These are phyloP conservation scores for Sesamia nonagrioides DNA, from an alignment of 1,140 invertebrate genomes.

Conservation along the genomic window DNA sequence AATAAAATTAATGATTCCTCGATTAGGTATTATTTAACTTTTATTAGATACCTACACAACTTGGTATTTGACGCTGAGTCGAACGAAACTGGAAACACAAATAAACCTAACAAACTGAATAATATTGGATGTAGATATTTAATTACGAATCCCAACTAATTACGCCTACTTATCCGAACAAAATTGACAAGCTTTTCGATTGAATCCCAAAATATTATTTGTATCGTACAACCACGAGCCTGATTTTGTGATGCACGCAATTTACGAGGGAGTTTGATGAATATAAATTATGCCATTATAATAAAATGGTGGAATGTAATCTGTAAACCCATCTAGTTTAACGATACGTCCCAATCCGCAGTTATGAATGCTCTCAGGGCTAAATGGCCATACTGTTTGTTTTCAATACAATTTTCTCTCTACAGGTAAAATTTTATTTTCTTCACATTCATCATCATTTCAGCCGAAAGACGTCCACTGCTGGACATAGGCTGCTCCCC, in stretches of 20 bases:
- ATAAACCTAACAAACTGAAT: neutral
- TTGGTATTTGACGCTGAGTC: neutral
- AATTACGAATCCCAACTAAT: constrained; percentile 30
- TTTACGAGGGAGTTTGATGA: constrained; percentile 58
- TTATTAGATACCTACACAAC: too few relatives aligned
- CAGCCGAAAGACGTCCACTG: too few relatives aligned
- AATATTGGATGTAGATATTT: constrained; percentile 15
- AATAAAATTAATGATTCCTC: too few relatives aligned
- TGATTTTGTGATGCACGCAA: constrained; percentile 20
- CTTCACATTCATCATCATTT: too few relatives aligned
- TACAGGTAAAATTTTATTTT: too few relatives aligned
- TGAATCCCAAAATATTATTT: constrained; percentile 40
- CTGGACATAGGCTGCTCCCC: too few relatives aligned
- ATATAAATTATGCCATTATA: constrained; percentile 61
- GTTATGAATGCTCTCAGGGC: constrained; percentile 26
- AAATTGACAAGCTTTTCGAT: constrained; percentile 31
- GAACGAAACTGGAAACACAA: neutral
- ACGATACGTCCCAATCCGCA: constrained; percentile 34
- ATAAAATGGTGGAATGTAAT: constrained; percentile 55
- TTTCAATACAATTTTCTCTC: constrained; percentile 1
- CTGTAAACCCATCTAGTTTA: constrained; percentile 54
- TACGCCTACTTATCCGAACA: neutral
- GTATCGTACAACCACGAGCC: constrained; percentile 12
- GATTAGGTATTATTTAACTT: neutral
- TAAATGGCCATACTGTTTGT: constrained; percentile 7